Evolutionary conservation across 2,888 invertebrate genomes (phyloP).

Genomic region (Aphrophora alni): DNA sequence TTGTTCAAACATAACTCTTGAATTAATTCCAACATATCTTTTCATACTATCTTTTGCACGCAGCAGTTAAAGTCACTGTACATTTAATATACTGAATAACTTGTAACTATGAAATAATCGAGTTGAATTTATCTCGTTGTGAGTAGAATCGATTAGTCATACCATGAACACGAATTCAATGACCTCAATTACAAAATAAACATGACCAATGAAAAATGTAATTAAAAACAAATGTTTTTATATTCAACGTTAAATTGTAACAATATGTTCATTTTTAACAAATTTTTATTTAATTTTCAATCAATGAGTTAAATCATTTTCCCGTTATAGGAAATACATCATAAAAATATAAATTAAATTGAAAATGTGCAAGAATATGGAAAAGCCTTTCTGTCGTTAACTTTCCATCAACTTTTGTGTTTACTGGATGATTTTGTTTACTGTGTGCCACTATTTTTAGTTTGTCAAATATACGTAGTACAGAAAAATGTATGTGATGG

Average conservation of each 20-base stretch:
- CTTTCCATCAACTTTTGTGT: too few relatives aligned
- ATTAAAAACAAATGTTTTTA: neutral
- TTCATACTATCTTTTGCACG: neutral
- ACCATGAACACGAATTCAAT: neutral
- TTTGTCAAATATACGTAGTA: too few relatives aligned
- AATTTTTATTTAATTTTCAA: too few relatives aligned
- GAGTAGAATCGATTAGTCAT: neutral
- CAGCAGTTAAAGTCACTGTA: neutral
- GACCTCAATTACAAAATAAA: neutral
- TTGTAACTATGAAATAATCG: neutral
- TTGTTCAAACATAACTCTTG: neutral
- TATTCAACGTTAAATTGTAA: neutral
- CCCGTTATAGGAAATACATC: too few relatives aligned
- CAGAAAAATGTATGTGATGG: too few relatives aligned
- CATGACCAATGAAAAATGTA: neutral
- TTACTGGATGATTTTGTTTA: too few relatives aligned
- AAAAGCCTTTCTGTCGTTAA: too few relatives aligned
- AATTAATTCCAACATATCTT: neutral
- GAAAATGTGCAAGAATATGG: too few relatives aligned
- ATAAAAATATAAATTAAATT: too few relatives aligned
- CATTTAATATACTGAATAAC: neutral
- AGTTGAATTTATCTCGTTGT: neutral
- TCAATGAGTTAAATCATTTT: too few relatives aligned
- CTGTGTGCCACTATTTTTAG: too few relatives aligned
- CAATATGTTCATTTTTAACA: neutral